phyloP scores from a whole-genome alignment of 2,888 invertebrate genomes.

The Stomorhina lunata region DNA sequence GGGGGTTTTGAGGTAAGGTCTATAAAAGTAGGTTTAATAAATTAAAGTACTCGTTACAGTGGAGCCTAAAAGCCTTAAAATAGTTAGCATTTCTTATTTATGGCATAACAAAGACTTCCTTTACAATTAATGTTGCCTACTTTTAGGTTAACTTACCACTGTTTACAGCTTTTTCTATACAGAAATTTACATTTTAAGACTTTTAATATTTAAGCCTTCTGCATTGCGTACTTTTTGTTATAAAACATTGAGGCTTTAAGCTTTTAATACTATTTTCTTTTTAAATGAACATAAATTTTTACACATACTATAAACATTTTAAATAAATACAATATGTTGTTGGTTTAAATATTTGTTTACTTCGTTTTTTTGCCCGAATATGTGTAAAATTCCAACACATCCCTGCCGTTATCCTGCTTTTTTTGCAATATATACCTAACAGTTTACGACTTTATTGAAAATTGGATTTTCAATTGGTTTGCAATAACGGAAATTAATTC shows the following conservation, averaged over 20 bases:
- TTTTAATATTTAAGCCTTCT: conserved; percentile 53
- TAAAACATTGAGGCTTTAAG: conserved; percentile 42
- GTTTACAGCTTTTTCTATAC: no score
- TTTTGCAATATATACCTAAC: neutral
- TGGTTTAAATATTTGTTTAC: neutral
- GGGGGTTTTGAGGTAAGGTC: no score
- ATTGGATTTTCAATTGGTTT: conserved; percentile 79
- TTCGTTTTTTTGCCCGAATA: neutral
- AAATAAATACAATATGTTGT: neutral
- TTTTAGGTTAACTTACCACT: no score
- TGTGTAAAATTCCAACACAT: neutral
- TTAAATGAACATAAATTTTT: no score
- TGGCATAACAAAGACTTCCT: no score
- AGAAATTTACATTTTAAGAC: no score
- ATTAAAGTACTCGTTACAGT: no score
- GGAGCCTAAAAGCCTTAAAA: no score
- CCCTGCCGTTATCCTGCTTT: no score
- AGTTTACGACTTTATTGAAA: conserved; percentile 73
- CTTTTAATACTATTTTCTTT: conserved; percentile 47
- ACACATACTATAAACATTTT: neutral
- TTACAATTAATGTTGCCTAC: no score
- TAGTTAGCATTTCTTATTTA: neutral
- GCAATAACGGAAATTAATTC: conserved; percentile 78
- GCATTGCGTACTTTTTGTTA: conserved; percentile 60
- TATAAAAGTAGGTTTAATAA: no score